phyloP scores from a whole-genome alignment of 1,140 invertebrate species.

The Megalopta genalis region DNA sequence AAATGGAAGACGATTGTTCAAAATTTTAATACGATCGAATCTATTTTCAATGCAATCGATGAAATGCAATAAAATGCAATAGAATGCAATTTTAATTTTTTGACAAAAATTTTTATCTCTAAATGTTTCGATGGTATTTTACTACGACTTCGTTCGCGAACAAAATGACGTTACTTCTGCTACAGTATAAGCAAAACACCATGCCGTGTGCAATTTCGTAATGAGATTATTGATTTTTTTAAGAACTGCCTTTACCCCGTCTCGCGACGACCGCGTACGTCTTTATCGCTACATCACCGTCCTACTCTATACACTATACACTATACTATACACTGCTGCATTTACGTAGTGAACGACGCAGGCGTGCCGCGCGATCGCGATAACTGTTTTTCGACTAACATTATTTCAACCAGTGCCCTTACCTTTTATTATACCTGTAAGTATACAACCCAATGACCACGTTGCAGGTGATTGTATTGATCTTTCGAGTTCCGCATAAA shows the following conservation, averaged over 20 bases:
- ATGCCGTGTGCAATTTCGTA: constrained; percentile 46
- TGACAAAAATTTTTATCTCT: neutral
- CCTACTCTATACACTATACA: constrained; percentile 9
- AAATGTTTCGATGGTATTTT: neutral
- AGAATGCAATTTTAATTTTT: neutral
- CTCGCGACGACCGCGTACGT: neutral
- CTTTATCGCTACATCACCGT: constrained; percentile 6
- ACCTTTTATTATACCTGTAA: constrained; percentile 7
- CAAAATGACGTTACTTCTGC: neutral
- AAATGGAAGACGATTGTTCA: too few species aligned
- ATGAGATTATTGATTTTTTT: constrained; percentile 62
- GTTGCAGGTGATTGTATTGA: neutral
- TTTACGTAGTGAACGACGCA: constrained; percentile 25
- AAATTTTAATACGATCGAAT: too few species aligned
- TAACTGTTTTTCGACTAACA: constrained; percentile 11
- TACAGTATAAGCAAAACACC: neutral
- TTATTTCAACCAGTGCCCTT: constrained; percentile 1
- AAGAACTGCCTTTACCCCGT: constrained; percentile 12
- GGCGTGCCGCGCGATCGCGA: constrained; percentile 26
- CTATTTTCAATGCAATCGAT: too few species aligned
- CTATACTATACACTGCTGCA: neutral
- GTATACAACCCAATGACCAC: neutral
- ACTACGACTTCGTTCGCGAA: neutral
- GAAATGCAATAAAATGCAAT: too few species aligned
- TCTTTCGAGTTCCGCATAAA: neutral